Base-by-base conservation (phyloP, 2,888 invertebrate species). In the Rhingia rostrata region DNA sequence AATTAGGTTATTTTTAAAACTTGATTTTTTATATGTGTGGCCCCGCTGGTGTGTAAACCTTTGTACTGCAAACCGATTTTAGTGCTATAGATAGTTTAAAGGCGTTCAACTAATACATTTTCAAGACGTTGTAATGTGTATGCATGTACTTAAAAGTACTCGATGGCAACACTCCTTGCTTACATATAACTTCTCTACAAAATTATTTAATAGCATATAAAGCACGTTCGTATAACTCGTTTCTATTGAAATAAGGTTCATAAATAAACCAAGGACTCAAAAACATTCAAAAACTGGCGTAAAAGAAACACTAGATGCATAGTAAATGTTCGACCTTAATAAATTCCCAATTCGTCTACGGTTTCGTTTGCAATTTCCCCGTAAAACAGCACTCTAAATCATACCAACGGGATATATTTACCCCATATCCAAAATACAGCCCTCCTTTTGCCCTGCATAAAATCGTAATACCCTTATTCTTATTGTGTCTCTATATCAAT, bases 281-380 rank as follows among this genome's bases (percentile, higher is more conserved):
- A 10, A 54, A 53, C 45, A 35, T 35, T 58, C 37, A 3, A 49
- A 58, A 69, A 39, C 22, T 22, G 33, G 37, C 35, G 35, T n/a
- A 9, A 53, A 54, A 14, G 54, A 53, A 47, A 41, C 6, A 41
- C 22, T 32, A 72, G 53, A 37, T 30, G 51, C 35, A 72, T 43
- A 61, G 49, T 51, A 51, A 70, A 58, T 49, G 49, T 49, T 41
- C 49, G 10, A 14, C 60, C n/a, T 32, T 33, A 61, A 61, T 58
- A 58, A 32, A 56, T 60, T 41, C 35, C 41, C 33, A 14, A 7
- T 22, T 61, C 35, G 4, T 30, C 33, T 30, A 14, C n/a, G 32
- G 22, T 54, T 67, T 54, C 30, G 39, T 49, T 63, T 54, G 33
- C 43, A 54, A 45, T 54, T 32, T 6, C 14, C 6, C 37, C 47